Conservation (phyloP, 2,113 vertebrate species). For the Gallinago undulata region DNA sequence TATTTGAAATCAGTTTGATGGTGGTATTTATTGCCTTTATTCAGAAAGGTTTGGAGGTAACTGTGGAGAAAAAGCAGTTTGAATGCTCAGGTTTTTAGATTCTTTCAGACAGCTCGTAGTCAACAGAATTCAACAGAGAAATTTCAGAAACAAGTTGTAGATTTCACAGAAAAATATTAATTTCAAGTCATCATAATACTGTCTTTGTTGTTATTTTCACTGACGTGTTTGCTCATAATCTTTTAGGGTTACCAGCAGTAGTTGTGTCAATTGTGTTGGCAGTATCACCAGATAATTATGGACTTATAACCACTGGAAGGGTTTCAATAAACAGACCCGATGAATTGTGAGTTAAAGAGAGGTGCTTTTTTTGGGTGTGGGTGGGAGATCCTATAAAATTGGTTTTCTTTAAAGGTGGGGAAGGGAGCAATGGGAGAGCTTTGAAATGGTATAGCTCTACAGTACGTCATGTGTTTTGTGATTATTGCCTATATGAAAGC, state of each 20-base stretch:
- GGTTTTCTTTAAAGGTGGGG: neutral
- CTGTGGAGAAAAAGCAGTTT: neutral
- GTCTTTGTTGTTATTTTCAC: neutral
- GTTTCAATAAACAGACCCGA: slow-evolving; percentile 76
- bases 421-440: neutral
- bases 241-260: slow-evolving; percentile 85
- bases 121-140: neutral
- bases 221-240: neutral
- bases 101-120: neutral
- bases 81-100: neutral
- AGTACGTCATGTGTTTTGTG: neutral
- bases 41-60: neutral
- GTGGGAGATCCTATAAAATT: neutral
- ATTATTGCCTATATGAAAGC: neutral
- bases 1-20: neutral
- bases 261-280: slow-evolving; percentile 85
- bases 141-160: neutral
- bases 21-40: neutral
- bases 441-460: neutral
- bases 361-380: neutral
- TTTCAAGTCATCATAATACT: neutral
- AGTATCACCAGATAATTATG: slow-evolving; percentile 86
- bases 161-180: neutral
- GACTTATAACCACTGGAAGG: slow-evolving; percentile 81
- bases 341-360: slow-evolving; percentile 86